Evolutionary conservation across 2,797 vertebrate genomes (phyloP), one percentile per base, ranked within the genome.

Genomic region (Gadopsis marmoratus): DNA sequence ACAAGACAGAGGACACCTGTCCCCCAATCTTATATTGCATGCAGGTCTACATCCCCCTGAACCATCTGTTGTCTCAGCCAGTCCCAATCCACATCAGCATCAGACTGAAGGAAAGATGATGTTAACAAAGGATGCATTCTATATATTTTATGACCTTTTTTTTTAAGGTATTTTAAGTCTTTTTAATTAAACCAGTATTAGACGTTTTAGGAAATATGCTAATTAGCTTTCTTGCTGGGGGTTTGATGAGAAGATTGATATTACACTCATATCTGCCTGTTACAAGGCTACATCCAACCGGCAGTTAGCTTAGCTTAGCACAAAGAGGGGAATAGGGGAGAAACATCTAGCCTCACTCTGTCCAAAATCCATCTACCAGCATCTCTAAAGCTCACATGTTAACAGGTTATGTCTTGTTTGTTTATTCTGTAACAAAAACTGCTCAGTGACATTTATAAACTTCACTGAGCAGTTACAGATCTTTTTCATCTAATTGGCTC

Each of bases 1-100:
- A 63, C 51, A 45, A 50, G 72, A 59, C 43, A 64, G 39, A 71
- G 26, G 74, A 74, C 35, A 71, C 74, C 76, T 85, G 76, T 83
- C 66, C 78, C 74, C 41, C 50, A 29, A 33, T 48, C 51, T 53
- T 31, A 55, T 48, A 70, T 23, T 37, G 39, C 58, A 74, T 67
- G 41, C 63, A 56, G 56, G 74, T 81, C 65, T 59, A 26, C 53
- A 29, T 26, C 13, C 19, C 23, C 0, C 14, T 48, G 60, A 37
- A n/a, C 50, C 35, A 12, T 60, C 64, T 53, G 37, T 63, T 55
- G 16, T 71, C n/a, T 16, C 63, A 26, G 61, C 21, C 56, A 39
- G 23, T 35, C 3, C 37, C 51, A 16, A 3, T 54, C 41, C 33
- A 63, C 60, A 53, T 74, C 39, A 47, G 43, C 19, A 48, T 70